Evolutionary conservation across 2,797 vertebrate genomes (phyloP), one percentile per base, ranked within the genome.

Genomic region (Chanos chanos): DNA sequence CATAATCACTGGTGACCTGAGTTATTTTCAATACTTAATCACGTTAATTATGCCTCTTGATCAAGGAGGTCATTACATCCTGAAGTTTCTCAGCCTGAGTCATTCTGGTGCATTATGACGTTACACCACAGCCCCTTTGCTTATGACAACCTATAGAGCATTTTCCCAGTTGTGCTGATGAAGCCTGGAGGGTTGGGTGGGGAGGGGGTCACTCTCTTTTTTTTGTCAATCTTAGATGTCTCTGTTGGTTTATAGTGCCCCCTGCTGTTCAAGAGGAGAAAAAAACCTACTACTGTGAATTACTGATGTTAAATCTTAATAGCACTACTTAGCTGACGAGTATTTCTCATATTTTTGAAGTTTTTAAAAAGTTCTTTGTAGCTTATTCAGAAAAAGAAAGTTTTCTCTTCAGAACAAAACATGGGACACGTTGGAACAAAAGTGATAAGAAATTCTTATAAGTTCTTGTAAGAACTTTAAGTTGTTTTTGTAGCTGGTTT

Each of bases 171-270:
- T 30, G 39, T 45, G 30, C 41, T 44, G 18, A 15, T 30, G 30
- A 33, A 56, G 34, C n/a, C 6, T 27, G 40, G 27, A 9, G 9
- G 7, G 5, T 24, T 54, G 16, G 15, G 15, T 15, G 49, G 12
- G 41, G n/a, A 50, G 16, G 13, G 30, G 43, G 12, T 18, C 4
- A n/a, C 5, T 55, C 54, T 31, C 18, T 36, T 56, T 4, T 34
- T 33, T 33, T 21, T 18, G 8, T 2, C 25, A 9, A 12, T 4
- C 10, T 24, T 4, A 25, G 21, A 28, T 13, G 9, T 76, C 66
- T 83, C 73, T 71, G 64, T 76, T 61, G 63, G 77, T 66, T 74
- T 72, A 68, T 75, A 83, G 78, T 79, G 86, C 86, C 87, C 82
- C 83, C 87, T 89, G 78, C 83, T 86, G 87, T 84, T 75, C 44